These are phyloP conservation scores for Rousettus madagascariensis DNA, from an alignment of 2,797 vertebrate genomes.

Conservation along the genomic window DNA sequence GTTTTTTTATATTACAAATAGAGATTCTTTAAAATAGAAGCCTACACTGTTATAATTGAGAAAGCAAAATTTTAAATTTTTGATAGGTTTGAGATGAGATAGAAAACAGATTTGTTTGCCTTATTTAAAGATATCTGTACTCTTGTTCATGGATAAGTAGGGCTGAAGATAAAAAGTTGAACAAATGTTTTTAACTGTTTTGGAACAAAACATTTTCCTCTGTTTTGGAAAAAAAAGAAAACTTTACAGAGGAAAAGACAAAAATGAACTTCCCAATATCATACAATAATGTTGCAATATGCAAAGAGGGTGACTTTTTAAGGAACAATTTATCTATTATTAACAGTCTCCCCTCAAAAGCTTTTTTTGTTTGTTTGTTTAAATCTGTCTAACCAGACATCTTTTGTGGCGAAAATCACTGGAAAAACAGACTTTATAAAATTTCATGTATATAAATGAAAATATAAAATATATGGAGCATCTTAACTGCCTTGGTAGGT, in stretches of 20 bases:
- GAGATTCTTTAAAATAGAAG: background rate
- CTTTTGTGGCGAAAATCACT: background rate
- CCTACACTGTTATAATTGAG: background rate
- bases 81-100: conserved; percentile 7
- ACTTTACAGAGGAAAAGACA: background rate
- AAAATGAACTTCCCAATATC: background rate
- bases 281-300: background rate
- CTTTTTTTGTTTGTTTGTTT: background rate
- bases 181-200: background rate
- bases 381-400: background rate
- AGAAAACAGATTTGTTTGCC: background rate
- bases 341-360: background rate
- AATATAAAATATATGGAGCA: background rate
- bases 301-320: background rate
- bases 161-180: background rate
- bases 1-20: background rate
- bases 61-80: background rate
- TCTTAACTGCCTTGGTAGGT: background rate
- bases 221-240: background rate
- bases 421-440: background rate
- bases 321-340: background rate
- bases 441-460: background rate
- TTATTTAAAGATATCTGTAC: background rate
- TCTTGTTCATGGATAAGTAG: background rate
- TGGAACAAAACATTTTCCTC: background rate